Base-by-base conservation (phyloP, 2,888 invertebrate species). In the Monopis laevigella region DNA sequence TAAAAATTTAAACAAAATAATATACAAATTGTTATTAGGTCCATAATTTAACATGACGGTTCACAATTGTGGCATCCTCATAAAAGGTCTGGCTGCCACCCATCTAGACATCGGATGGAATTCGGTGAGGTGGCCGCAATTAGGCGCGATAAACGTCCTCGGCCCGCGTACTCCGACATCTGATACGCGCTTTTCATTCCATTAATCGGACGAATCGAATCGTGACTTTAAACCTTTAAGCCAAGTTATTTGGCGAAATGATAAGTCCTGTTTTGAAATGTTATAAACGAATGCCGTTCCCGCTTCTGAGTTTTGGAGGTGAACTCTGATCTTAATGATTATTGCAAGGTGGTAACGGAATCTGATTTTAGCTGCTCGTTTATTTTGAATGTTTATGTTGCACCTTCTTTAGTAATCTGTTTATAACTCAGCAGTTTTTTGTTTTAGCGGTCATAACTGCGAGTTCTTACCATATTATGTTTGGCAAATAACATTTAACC, bases 91-190 rank as follows among this genome's bases (percentile, higher is more conserved):
- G 16, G 5, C 16, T 54, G 59, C 73, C 75, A 73, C 72, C 74
- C 73, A 71, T 52, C 59, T 58, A 54, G 73, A 55, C 57, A 51
- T 51, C 47, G 48, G 58, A 51, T 55, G 56, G 60, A 59, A 63
- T 62, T 65, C 65, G 65, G 62, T 55, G 53, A 59, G 67, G 71
- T 69, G 69, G 69, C 67, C 68, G 70, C 70, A 77, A 75, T 77
- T 74, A 75, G 73, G 66, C 59, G 52, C 65, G 66, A 73, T 77
- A 74, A 77, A 74, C 69, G 68, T 69, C 53, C 19, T 36, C 36
- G 21, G 21, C 13, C 12, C 36, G 29, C 29, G 36, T 12, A 32
- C 16, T 14, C 10, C 7, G 32, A 14, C 30, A 32, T 10, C 32
- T 17, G 32, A 32, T 32, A 32, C 55, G 54, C 60, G 54, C 56